Conservation (phyloP, 2,113 vertebrate genomes). For the Hydrochoerus hydrochaeris region DNA sequence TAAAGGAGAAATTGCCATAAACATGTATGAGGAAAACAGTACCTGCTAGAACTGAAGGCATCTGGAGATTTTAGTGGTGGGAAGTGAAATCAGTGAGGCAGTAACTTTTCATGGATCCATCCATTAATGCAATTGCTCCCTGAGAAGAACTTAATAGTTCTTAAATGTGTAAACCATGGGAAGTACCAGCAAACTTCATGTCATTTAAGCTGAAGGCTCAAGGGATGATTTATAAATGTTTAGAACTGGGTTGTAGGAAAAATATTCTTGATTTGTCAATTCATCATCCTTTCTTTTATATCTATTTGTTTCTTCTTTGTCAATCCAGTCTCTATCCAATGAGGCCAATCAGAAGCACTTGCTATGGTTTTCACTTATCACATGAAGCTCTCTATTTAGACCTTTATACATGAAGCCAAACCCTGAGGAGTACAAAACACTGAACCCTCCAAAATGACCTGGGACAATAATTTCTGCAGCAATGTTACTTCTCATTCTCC, state of each 20-base stretch:
- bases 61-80: slow-evolving; percentile 4
- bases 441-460: slow-evolving; percentile 60
- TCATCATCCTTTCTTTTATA: slow-evolving; percentile 77
- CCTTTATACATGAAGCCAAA: slow-evolving; percentile 71
- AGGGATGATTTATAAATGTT: slow-evolving; percentile 80
- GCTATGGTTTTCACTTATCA: slow-evolving; percentile 77
- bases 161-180: slow-evolving; percentile 22
- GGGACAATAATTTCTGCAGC: slow-evolving; percentile 74
- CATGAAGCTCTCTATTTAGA: slow-evolving; percentile 62
- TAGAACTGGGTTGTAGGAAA: slow-evolving; percentile 76
- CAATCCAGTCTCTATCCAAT: slow-evolving; percentile 77
- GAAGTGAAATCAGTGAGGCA: slow-evolving; percentile 4
- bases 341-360: slow-evolving; percentile 75
- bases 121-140: slow-evolving; percentile 33
- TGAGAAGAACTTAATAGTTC: slow-evolving; percentile 2
- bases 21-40: neutral
- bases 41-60: neutral
- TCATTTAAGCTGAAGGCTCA: slow-evolving; percentile 67
- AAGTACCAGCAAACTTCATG: slow-evolving; percentile 60
- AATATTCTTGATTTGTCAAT: slow-evolving; percentile 78
- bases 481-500: slow-evolving; percentile 70
- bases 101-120: neutral
- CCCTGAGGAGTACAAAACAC: slow-evolving; percentile 71
- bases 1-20: neutral
- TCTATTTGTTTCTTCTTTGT: slow-evolving; percentile 83